These are phyloP conservation scores for Callipepla squamata DNA, from an alignment of 2,113 vertebrate species.

Conservation along the genomic window DNA sequence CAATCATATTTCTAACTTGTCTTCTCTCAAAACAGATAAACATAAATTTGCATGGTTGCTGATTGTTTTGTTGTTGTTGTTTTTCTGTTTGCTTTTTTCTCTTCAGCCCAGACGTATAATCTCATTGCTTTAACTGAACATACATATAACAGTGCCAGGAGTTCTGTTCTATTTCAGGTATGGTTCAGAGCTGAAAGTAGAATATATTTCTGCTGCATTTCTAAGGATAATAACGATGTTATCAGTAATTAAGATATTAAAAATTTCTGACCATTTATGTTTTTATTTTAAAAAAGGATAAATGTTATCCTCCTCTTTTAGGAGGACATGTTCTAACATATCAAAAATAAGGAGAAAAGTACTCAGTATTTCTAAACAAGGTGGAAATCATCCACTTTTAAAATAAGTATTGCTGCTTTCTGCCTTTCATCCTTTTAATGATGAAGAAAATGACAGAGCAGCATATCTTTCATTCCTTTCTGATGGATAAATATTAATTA, in stretches of 20 bases:
- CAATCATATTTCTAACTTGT: not conserved
- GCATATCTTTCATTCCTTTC: not conserved
- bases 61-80: not conserved
- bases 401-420: not conserved
- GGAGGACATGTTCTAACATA: not conserved
- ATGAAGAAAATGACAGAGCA: not conserved
- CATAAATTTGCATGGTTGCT: not conserved
- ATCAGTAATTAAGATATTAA: not conserved
- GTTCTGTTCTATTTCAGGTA: not conserved
- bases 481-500: not conserved
- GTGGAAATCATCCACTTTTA: not conserved
- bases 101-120: not conserved
- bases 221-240: not conserved
- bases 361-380: not conserved
- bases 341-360: not conserved
- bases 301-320: not conserved
- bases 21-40: not conserved
- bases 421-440: not conserved
- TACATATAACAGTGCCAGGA: not conserved
- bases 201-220: not conserved
- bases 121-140: not conserved
- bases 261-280: not conserved
- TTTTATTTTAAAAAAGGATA: not conserved
- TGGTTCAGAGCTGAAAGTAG: not conserved
- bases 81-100: not conserved